Conservation (phyloP, 2,797 vertebrate species). For the Clarias platycephalus region DNA sequence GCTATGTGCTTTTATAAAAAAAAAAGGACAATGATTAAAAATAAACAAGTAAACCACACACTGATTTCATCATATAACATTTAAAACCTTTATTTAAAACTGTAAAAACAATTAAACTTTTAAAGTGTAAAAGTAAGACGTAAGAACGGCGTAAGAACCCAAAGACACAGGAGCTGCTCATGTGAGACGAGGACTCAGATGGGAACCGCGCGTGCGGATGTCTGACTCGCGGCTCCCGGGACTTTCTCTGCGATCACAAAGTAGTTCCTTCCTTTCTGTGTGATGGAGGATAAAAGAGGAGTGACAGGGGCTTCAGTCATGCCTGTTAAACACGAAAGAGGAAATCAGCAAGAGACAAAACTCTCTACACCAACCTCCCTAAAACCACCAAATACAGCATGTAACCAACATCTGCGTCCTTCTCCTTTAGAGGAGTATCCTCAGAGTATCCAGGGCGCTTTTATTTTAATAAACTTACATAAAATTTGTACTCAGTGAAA, state of each 20-base stretch:
- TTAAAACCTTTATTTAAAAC: slow-evolving; percentile 45
- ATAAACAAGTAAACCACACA: not conserved
- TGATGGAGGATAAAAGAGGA: slow-evolving; percentile 87
- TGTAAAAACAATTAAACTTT: not conserved
- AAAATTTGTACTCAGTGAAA: not conserved
- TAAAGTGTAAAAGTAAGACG: not conserved
- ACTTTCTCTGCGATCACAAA: slow-evolving; percentile 88
- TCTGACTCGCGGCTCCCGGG: slow-evolving; percentile 51
- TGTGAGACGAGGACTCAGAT: not conserved
- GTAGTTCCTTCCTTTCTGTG: slow-evolving; percentile 85
- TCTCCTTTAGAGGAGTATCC: not conserved
- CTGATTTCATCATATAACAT: not conserved
- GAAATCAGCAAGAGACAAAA: not conserved
- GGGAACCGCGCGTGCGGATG: slow-evolving; percentile 49
- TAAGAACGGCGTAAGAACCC: not conserved
- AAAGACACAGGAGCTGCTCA: too few species aligned
- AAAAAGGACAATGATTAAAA: not conserved
- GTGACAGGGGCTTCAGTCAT: slow-evolving; percentile 87
- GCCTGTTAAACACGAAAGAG: slow-evolving; percentile 70
- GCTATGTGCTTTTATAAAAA: not conserved
- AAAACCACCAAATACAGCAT: not conserved
- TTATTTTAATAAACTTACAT: too few species aligned
- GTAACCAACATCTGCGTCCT: not conserved
- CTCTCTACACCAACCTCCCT: not conserved
- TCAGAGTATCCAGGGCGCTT: too few species aligned